phyloP scores from a whole-genome alignment of 30 jellyfish, hydroid and myxozoan species.

The Hydra vulgaris region DNA sequence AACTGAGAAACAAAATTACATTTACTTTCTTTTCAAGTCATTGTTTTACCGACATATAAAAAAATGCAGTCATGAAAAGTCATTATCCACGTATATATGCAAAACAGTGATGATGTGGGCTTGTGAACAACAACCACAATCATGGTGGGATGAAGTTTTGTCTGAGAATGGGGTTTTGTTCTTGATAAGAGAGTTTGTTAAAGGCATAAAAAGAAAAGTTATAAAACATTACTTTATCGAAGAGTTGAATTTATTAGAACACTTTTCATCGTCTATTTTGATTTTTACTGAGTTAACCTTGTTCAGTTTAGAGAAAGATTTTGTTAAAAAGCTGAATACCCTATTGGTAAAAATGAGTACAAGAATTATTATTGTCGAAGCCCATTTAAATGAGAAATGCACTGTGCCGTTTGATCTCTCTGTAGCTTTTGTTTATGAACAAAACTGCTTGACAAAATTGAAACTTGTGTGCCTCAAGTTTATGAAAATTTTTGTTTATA shows the following conservation, averaged over 20 bases:
- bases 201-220: background rate
- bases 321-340: background rate
- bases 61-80: background rate
- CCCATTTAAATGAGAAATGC: background rate
- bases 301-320: background rate
- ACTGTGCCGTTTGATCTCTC: background rate
- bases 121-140: background rate
- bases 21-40: background rate
- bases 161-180: background rate
- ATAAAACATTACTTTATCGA: background rate
- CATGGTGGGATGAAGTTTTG: background rate
- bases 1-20: background rate
- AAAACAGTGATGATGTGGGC: background rate
- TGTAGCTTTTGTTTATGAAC: background rate
- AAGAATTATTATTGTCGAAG: background rate
- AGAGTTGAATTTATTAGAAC: background rate
- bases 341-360: background rate
- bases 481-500: no score
- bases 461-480: background rate
- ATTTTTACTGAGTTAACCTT: background rate
- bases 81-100: background rate
- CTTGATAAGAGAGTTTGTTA: background rate
- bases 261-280: background rate
- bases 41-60: background rate
- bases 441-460: background rate